Conservation (phyloP, 2,113 vertebrate species). For the Phalacrocorax carbo region DNA sequence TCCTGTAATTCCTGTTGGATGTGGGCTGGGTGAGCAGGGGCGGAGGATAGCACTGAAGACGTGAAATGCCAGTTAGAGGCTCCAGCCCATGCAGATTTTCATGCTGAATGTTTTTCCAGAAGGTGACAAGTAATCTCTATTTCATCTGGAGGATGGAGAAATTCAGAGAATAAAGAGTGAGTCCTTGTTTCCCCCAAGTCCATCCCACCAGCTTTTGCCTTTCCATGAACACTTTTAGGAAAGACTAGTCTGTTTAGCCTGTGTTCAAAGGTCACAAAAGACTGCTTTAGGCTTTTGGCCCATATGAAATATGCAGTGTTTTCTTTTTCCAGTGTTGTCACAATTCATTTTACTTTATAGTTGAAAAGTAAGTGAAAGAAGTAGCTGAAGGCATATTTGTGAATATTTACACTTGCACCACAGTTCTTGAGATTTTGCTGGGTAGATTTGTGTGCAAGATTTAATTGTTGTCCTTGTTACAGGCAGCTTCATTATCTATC, state of each 20-base stretch:
- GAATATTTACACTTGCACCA: slow-evolving; percentile 56
- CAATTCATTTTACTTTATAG: slow-evolving; percentile 42
- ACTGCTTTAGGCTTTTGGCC: not conserved
- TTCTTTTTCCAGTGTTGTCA: slow-evolving; percentile 2
- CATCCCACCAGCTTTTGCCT: not conserved
- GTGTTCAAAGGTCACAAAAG: not conserved
- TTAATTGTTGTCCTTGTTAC: slow-evolving; percentile 32
- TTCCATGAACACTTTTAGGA: not conserved
- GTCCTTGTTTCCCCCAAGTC: not conserved
- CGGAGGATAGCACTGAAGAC: not conserved
- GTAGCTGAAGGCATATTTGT: slow-evolving; percentile 41
- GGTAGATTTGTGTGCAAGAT: not conserved
- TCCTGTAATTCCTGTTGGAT: not conserved
- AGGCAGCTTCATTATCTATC: slow-evolving; percentile 27
- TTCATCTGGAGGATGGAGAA: not conserved
- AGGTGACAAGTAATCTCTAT: not conserved
- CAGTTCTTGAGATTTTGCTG: slow-evolving; percentile 17
- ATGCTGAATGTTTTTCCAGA: not conserved
- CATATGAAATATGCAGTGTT: not conserved
- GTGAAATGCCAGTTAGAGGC: not conserved
- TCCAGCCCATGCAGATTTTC: not conserved
- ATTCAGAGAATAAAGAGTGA: not conserved
- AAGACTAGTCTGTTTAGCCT: not conserved
- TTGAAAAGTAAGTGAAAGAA: slow-evolving; percentile 54
- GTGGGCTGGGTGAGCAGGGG: not conserved